These are phyloP conservation scores for Carduelis carduelis DNA, from an alignment of 2,797 vertebrate genomes.

Conservation along the genomic window DNA sequence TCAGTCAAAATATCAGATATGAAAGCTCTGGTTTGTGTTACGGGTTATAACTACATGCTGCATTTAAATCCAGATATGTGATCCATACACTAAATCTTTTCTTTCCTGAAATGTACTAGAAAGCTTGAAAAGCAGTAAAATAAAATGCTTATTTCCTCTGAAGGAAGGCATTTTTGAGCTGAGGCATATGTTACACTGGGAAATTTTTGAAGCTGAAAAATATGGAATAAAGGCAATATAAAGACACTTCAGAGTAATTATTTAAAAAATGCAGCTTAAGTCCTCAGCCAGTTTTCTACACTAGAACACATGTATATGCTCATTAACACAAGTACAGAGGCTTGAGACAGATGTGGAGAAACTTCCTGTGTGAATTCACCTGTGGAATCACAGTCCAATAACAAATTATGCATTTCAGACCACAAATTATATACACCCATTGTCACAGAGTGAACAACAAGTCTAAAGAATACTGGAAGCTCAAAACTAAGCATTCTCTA, in stretches of 20 bases:
- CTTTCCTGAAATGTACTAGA: not conserved
- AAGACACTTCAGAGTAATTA: not conserved
- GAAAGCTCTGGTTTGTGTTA: slow-evolving; percentile 13
- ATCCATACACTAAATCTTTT: slow-evolving; percentile 21
- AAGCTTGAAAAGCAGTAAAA: slow-evolving; percentile 24
- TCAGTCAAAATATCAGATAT: slow-evolving; percentile 50
- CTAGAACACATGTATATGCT: not conserved
- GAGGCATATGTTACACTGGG: not conserved
- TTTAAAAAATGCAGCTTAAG: not conserved
- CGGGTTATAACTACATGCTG: not conserved
- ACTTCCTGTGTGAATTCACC: not conserved
- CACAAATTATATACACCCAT: not conserved
- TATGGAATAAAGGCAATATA: not conserved
- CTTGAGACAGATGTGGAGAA: not conserved
- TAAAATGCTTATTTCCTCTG: not conserved
- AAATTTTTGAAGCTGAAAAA: not conserved
- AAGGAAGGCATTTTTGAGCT: not conserved
- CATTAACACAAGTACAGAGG: not conserved
- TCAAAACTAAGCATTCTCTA: not conserved
- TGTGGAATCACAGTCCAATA: not conserved
- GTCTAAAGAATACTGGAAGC: not conserved
- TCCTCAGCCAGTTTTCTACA: not conserved
- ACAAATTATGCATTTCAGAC: not conserved
- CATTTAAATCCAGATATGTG: slow-evolving; percentile 32
- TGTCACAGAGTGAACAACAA: not conserved